phyloP scores from a whole-genome alignment of 1,140 invertebrate species.

The Diorhabda elongata region DNA sequence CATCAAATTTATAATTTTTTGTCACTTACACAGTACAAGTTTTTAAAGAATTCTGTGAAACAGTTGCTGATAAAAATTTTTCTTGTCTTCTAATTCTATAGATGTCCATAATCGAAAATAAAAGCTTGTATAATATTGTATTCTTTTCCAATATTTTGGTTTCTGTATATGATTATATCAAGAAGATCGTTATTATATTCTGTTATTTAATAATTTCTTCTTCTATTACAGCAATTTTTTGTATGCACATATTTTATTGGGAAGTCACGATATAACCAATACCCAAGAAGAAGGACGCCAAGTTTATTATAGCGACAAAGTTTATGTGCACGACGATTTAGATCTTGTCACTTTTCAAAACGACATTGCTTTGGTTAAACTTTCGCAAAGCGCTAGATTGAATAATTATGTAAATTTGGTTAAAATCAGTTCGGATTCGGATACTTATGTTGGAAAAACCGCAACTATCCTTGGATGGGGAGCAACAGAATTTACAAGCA shows the following conservation, averaged over 20 bases:
- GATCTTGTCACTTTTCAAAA: conserved; percentile 7
- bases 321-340: conserved; percentile 20
- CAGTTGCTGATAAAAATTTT: too few relatives aligned
- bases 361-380: conserved; percentile 24
- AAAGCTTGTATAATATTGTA: too few relatives aligned
- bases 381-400: conserved; percentile 8
- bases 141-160: too few relatives aligned
- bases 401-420: conserved; percentile 22
- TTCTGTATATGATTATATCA: too few relatives aligned
- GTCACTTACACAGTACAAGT: too few relatives aligned
- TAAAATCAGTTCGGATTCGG: conserved; percentile 9
- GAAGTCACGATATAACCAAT: conserved; percentile 20
- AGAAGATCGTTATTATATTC: too few relatives aligned
- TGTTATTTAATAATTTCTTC: background rate
- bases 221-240: conserved; percentile 8
- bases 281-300: conserved; percentile 7
- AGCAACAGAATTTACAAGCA: conserved; percentile 3
- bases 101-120: too few relatives aligned
- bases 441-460: conserved; percentile 11
- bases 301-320: conserved; percentile 5
- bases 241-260: conserved; percentile 23
- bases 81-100: too few relatives aligned
- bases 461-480: conserved; percentile 28
- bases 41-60: too few relatives aligned
- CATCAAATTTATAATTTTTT: too few relatives aligned